Conservation (phyloP, 2,113 vertebrate species). For the Pongo abelii region DNA sequence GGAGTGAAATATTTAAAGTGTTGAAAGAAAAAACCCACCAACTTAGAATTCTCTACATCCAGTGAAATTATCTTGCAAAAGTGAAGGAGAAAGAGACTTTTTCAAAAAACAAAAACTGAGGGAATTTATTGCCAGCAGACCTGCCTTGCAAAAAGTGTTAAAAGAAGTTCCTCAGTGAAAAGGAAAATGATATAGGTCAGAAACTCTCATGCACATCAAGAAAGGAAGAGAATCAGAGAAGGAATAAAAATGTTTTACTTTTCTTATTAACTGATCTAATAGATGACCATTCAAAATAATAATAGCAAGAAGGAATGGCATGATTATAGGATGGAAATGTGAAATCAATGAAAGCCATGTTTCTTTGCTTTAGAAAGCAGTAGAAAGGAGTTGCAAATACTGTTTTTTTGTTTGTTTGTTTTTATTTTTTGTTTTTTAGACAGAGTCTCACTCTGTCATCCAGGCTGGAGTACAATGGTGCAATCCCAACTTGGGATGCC, state of each 20-base stretch:
- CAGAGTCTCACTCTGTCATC: no score
- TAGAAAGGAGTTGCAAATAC: neutral
- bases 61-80: neutral
- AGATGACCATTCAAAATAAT: neutral
- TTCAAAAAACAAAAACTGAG: neutral
- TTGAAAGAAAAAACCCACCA: neutral
- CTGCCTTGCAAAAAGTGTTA: neutral
- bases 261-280: neutral
- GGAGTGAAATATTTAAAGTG: neutral
- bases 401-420: neutral
- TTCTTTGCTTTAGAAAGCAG: neutral
- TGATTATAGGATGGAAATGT: neutral
- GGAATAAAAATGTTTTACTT: neutral
- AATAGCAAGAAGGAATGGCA: neutral
- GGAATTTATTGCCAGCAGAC: neutral
- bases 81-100: neutral
- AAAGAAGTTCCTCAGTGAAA: neutral
- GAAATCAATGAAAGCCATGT: neutral
- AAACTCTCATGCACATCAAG: neutral
- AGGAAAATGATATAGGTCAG: no score
- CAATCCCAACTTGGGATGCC: no score
- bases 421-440: no score
- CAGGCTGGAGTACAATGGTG: no score
- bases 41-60: neutral
- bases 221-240: neutral